phyloP scores from a whole-genome alignment of 2,113 vertebrate genomes.

The Prinia subflava region DNA sequence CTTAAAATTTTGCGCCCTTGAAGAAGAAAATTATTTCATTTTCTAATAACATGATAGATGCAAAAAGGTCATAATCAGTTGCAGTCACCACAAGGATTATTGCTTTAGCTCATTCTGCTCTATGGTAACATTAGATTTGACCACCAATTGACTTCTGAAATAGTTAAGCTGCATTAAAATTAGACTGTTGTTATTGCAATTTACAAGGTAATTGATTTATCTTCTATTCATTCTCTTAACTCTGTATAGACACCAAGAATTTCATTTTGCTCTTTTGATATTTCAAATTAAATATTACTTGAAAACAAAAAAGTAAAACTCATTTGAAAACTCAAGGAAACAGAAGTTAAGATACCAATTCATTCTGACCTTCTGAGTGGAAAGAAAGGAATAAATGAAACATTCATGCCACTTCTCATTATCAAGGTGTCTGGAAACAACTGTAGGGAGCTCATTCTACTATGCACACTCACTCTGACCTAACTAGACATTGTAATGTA shows the following conservation, averaged over 20 bases:
- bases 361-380: not conserved
- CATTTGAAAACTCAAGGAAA: not conserved
- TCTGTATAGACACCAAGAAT: not conserved
- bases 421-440: not conserved
- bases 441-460: not conserved
- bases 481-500: not conserved
- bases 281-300: conserved; percentile 10
- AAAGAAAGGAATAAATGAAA: conserved; percentile 19
- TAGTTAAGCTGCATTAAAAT: not conserved
- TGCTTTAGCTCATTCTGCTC: not conserved
- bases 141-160: not conserved
- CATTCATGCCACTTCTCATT: not conserved
- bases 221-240: not conserved
- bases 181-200: not conserved
- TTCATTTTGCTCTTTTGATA: not conserved
- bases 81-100: not conserved
- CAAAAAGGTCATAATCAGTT: not conserved
- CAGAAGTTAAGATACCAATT: not conserved
- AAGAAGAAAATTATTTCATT: not conserved
- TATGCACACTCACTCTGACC: not conserved
- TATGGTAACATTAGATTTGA: not conserved
- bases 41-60: not conserved
- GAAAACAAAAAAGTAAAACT: not conserved
- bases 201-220: not conserved
- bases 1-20: not conserved